These are phyloP conservation scores for Drosophila carrolli DNA, from an alignment of 1,140 invertebrate species.

Conservation along the genomic window DNA sequence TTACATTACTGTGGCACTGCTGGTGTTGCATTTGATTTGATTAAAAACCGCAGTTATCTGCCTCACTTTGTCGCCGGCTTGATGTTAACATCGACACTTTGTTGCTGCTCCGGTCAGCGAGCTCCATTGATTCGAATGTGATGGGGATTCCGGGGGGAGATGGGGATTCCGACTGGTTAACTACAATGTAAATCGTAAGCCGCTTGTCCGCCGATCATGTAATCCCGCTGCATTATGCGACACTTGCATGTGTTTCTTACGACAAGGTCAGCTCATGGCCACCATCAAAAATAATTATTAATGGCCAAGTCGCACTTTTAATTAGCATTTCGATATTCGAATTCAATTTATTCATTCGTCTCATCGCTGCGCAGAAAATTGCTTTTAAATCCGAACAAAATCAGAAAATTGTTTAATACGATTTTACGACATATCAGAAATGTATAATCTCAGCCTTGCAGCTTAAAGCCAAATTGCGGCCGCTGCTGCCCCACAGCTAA, in stretches of 20 bases:
- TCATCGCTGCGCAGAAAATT: slow-evolving; percentile 38
- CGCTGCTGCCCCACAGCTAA: slow-evolving; percentile 49
- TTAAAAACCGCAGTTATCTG: slow-evolving; percentile 81
- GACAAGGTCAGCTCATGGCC: slow-evolving; percentile 61
- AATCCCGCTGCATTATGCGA: slow-evolving; percentile 42
- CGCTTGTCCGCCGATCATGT: slow-evolving; percentile 39
- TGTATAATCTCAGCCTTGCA: slow-evolving; percentile 61
- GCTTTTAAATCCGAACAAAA: slow-evolving; percentile 11
- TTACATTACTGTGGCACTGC: slow-evolving; percentile 56
- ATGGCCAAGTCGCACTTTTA: slow-evolving; percentile 33
- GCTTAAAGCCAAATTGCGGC: slow-evolving; percentile 60
- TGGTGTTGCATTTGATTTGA: slow-evolving; percentile 73
- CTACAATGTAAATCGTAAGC: slow-evolving; percentile 46
- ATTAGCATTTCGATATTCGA: slow-evolving; percentile 64
- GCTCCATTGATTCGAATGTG: slow-evolving; percentile 7
- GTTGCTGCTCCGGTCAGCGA: slow-evolving; percentile 40
- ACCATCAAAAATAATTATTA: slow-evolving; percentile 38
- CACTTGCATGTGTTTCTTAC: slow-evolving; percentile 42
- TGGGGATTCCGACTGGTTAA: slow-evolving; percentile 17
- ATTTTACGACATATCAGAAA: slow-evolving; percentile 46
- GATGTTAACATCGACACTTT: slow-evolving; percentile 72
- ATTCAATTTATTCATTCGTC: slow-evolving; percentile 37
- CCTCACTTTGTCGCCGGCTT: slow-evolving; percentile 68
- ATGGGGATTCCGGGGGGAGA: not conserved
- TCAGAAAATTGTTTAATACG: slow-evolving; percentile 44